These are phyloP conservation scores for Nothoprocta perdicaria DNA, from an alignment of 2,113 vertebrate genomes.

Conservation along the genomic window DNA sequence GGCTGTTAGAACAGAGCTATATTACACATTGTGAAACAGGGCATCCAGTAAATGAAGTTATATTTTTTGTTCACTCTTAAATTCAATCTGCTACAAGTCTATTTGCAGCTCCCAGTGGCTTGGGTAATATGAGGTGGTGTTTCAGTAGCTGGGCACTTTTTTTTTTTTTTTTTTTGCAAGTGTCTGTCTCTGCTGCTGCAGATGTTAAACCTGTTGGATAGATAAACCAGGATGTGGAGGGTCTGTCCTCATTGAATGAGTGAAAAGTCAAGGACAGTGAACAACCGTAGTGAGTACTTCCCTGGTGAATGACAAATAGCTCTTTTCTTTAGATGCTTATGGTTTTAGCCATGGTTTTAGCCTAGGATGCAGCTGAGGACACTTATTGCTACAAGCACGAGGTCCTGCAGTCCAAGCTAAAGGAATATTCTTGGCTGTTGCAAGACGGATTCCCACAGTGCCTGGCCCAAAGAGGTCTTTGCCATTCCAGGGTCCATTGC, in stretches of 20 bases:
- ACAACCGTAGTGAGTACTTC: not conserved
- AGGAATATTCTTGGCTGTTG: not conserved
- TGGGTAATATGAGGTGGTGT: not conserved
- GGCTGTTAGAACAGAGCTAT: not conserved
- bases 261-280: not conserved
- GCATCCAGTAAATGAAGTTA: not conserved
- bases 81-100: not conserved
- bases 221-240: conserved; percentile 29
- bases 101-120: not conserved
- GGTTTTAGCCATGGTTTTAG: not conserved
- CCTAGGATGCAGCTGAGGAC: not conserved
- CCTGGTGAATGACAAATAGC: not conserved
- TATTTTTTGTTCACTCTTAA: conserved; percentile 1
- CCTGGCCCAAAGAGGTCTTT: not conserved
- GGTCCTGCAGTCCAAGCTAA: not conserved
- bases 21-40: not conserved
- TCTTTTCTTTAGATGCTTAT: not conserved
- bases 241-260: not conserved
- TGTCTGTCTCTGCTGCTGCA: conserved; percentile 16
- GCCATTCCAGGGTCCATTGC: not conserved
- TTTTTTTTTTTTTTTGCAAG: not conserved
- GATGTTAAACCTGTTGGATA: not conserved
- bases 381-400: fast-evolving
- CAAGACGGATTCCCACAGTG: fast-evolving
- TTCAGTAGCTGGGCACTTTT: not conserved